A percentile compares a stretch with the other conserved stretches of the same genome.
These are phyloP conservation scores for Drosophila helvetica DNA, from an alignment of 2,888 invertebrate genomes.

Conservation along the genomic window DNA sequence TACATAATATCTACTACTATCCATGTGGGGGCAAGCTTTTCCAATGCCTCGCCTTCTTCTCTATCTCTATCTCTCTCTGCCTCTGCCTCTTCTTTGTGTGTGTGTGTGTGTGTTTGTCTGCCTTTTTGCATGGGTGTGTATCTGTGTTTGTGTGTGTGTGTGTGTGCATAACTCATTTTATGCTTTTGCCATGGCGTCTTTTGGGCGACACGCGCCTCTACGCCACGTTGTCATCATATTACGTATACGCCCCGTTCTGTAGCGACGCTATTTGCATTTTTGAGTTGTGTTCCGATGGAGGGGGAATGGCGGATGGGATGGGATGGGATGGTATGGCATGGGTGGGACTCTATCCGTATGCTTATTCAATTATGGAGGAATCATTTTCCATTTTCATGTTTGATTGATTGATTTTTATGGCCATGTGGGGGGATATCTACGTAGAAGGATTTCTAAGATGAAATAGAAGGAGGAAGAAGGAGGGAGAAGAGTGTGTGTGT, in stretches of 20 bases:
- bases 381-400: slow-evolving; percentile 4
- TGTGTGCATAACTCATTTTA: slow-evolving; percentile 18
- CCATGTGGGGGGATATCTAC: background rate
- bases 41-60: background rate
- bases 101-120: background rate
- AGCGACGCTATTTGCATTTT: slow-evolving; percentile 21
- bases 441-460: background rate
- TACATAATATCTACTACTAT: slow-evolving; percentile 13
- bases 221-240: slow-evolving; percentile 6
- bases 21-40: slow-evolving; percentile 4
- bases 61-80: background rate
- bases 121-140: background rate
- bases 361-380: background rate
- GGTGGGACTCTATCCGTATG: background rate
- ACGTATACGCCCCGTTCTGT: slow-evolving; percentile 19
- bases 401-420: background rate
- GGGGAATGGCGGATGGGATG: background rate
- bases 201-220: slow-evolving; percentile 11
- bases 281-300: slow-evolving; percentile 5
- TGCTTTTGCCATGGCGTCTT: slow-evolving; percentile 14
- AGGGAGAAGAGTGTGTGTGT: background rate
- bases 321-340: background rate
- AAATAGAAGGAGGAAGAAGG: background rate
- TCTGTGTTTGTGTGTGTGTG: slow-evolving; percentile 3
- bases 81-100: background rate